Evolutionary conservation across 2,888 invertebrate genomes (phyloP).

Genomic region (Aethes cnicana): DNA sequence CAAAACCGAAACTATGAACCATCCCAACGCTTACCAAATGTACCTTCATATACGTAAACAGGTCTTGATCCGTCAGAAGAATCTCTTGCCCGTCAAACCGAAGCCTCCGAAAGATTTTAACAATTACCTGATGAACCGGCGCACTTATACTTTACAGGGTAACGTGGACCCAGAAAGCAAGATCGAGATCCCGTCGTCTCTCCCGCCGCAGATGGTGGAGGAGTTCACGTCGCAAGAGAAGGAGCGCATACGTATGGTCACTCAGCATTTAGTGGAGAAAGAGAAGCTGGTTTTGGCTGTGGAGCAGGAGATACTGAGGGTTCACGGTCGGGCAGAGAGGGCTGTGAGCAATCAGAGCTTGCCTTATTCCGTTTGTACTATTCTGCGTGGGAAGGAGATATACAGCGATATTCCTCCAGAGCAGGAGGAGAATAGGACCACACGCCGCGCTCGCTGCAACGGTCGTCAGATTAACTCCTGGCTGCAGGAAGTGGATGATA

Average conservation of each 20-base stretch:
- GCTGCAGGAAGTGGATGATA: constrained; percentile 95
- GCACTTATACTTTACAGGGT: constrained; percentile 90
- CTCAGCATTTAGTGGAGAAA: constrained; percentile 89
- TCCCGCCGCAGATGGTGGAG: constrained; percentile 86
- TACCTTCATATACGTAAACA: constrained; percentile 91
- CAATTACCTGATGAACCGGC: constrained; percentile 92
- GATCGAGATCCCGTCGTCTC: constrained; percentile 83
- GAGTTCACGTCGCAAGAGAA: constrained; percentile 90
- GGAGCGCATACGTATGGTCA: constrained; percentile 77
- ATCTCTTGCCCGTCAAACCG: constrained; percentile 90
- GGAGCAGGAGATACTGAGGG: constrained; percentile 94
- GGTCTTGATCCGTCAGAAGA: constrained; percentile 88
- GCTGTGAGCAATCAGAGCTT: constrained; percentile 92
- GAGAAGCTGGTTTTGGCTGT: constrained; percentile 93
- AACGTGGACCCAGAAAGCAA: constrained; percentile 85
- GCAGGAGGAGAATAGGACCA: constrained; percentile 91
- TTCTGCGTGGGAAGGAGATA: constrained; percentile 92
- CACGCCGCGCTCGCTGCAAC: constrained; percentile 90
- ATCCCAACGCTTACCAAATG: constrained; percentile 92
- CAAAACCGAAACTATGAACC: constrained; percentile 81
- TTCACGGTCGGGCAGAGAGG: constrained; percentile 92
- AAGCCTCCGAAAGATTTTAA: constrained; percentile 95
- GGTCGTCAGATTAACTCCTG: constrained; percentile 92
- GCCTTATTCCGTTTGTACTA: constrained; percentile 93
- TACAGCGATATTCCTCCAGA: constrained; percentile 92